These are phyloP conservation scores for Burhinus bistriatus DNA, from an alignment of 2,113 vertebrate species.

Conservation along the genomic window DNA sequence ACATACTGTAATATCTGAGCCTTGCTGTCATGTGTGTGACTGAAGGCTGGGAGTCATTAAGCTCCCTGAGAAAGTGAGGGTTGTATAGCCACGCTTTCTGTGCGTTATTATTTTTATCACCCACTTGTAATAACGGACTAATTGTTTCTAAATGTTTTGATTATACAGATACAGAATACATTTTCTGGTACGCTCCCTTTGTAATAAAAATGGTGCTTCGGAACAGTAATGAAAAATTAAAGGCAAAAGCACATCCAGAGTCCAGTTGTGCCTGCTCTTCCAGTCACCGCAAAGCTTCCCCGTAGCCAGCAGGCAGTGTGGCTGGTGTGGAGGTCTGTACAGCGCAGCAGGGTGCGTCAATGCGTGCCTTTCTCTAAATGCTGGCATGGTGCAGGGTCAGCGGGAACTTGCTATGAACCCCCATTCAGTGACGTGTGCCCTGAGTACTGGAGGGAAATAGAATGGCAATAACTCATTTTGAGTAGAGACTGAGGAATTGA, in stretches of 20 bases:
- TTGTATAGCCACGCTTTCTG: fast-evolving
- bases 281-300: background rate
- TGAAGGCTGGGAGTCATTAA: background rate
- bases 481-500: background rate
- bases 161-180: background rate
- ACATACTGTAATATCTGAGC: background rate
- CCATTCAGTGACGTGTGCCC: background rate
- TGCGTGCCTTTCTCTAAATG: background rate
- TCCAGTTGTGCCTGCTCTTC: background rate
- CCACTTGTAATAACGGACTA: background rate
- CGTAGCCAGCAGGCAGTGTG: fast-evolving
- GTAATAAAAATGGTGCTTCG: background rate
- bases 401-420: background rate
- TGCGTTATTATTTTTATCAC: background rate
- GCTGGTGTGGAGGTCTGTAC: background rate
- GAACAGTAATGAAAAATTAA: background rate
- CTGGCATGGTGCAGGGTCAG: background rate
- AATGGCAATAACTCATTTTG: background rate
- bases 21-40: background rate
- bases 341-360: background rate
- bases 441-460: background rate
- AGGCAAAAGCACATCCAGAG: background rate
- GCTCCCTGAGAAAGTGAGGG: background rate
- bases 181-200: background rate
- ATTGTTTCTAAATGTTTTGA: background rate